Conservation (phyloP, 2,113 vertebrate species). For the Antechinus flavipes region DNA sequence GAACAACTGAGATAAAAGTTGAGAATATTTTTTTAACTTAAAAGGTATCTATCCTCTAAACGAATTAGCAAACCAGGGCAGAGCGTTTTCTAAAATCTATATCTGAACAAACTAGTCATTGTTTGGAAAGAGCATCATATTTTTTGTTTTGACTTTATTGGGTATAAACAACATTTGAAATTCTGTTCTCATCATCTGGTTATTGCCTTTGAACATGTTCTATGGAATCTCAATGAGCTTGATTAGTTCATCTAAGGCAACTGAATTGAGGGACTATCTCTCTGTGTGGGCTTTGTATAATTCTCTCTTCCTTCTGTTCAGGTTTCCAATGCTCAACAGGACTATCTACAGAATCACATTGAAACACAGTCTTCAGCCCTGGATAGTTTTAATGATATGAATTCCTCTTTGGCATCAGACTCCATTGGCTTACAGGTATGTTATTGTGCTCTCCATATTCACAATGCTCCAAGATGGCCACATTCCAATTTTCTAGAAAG, state of each 20-base stretch:
- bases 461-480: not conserved
- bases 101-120: not conserved
- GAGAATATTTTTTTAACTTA: not conserved
- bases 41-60: not conserved
- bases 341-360: conserved; percentile 91
- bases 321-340: conserved; percentile 89
- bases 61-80: not conserved
- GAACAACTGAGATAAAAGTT: not conserved
- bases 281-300: conserved; percentile 9
- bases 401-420: conserved; percentile 90
- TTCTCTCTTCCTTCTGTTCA: conserved; percentile 75
- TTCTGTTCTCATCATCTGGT: not conserved
- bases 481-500: not conserved
- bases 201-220: not conserved
- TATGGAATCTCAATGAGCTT: not conserved
- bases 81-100: not conserved
- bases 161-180: not conserved
- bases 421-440: conserved; percentile 94
- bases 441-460: not conserved
- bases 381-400: conserved; percentile 95
- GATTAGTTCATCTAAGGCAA: not conserved
- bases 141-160: not conserved
- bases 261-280: not conserved
- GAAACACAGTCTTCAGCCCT: conserved; percentile 90
- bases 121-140: not conserved